Percentiles rank a stretch among this genome's conserved stretches.
Evolutionary conservation across 2,797 vertebrate genomes (phyloP).

Genomic region (Moxostoma hubbsi): DNA sequence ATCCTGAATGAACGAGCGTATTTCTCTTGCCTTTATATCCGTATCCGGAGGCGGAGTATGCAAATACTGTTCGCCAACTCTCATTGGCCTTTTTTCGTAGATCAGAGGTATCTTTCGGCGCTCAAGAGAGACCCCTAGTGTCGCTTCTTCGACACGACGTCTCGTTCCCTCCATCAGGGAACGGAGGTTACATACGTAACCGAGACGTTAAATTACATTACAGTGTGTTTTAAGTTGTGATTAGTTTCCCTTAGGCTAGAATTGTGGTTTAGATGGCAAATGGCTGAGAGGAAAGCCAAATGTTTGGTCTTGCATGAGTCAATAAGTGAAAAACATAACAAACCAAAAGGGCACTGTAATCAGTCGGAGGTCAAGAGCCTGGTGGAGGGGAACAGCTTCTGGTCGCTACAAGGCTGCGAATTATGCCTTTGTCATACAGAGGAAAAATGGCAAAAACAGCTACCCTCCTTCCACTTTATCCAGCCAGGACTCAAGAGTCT

Average conservation of each 20-base stretch:
- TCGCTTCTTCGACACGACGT: too few relatives aligned
- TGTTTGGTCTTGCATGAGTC: conserved; percentile 27
- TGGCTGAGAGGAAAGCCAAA: conserved; percentile 26
- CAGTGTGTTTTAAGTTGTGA: not conserved
- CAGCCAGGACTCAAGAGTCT: not conserved
- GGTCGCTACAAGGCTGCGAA: conserved; percentile 6
- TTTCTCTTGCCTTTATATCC: too few relatives aligned
- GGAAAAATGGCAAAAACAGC: conserved; percentile 5
- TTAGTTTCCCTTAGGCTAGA: not conserved
- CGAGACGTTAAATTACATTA: not conserved
- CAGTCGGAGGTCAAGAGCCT: conserved; percentile 43
- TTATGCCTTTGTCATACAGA: not conserved
- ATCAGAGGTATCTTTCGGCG: too few relatives aligned
- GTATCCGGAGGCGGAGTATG: too few relatives aligned
- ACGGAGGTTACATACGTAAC: too few relatives aligned
- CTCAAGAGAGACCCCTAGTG: too few relatives aligned
- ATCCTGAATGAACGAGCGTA: too few relatives aligned
- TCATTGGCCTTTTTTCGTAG: too few relatives aligned
- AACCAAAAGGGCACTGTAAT: conserved; percentile 34
- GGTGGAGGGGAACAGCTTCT: conserved; percentile 10
- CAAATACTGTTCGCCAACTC: too few relatives aligned
- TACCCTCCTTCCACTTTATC: not conserved
- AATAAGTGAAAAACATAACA: conserved; percentile 33
- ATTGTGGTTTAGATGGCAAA: conserved; percentile 20
- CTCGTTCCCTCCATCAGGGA: too few relatives aligned